phyloP scores from a whole-genome alignment of 2,888 invertebrate genomes.

The Agrypnus murinus region DNA sequence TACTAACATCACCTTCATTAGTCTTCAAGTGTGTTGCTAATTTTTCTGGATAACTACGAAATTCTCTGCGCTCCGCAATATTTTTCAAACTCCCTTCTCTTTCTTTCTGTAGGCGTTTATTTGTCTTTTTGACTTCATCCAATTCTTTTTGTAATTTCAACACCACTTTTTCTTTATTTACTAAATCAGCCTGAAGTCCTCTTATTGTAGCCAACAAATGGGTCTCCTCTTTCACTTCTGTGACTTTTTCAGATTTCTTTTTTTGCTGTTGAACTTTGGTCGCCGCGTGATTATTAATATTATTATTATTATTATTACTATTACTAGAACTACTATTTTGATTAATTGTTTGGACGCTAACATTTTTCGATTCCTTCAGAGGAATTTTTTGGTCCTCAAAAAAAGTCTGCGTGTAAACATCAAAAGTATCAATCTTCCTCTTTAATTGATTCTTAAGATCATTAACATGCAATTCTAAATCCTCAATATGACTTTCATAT shows the following conservation, averaged over 20 bases:
- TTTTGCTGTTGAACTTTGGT: slow-evolving; percentile 23
- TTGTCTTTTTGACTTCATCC: slow-evolving; percentile 84
- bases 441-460: slow-evolving; percentile 69
- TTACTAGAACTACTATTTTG: neutral
- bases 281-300: neutral
- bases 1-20: slow-evolving; percentile 70
- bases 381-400: slow-evolving; percentile 63
- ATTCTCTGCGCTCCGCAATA: slow-evolving; percentile 67
- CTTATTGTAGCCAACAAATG: slow-evolving; percentile 87
- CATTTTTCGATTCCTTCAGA: slow-evolving; percentile 64
- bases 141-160: slow-evolving; percentile 83
- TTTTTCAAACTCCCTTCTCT: slow-evolving; percentile 77
- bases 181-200: slow-evolving; percentile 83
- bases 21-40: slow-evolving; percentile 66
- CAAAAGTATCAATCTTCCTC: slow-evolving; percentile 69
- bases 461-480: slow-evolving; percentile 80
- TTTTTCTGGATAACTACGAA: slow-evolving; percentile 66
- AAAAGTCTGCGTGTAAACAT: slow-evolving; percentile 68
- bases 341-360: slow-evolving; percentile 62
- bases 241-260: slow-evolving; percentile 67
- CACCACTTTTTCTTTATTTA: slow-evolving; percentile 83
- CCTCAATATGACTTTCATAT: slow-evolving; percentile 83
- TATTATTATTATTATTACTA: no score
- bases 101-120: slow-evolving; percentile 84
- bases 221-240: slow-evolving; percentile 80